A percentile compares a stretch with the other conserved stretches of the same genome.
Conservation (phyloP, 2,797 vertebrate genomes). For the Craterocephalus amniculus region DNA sequence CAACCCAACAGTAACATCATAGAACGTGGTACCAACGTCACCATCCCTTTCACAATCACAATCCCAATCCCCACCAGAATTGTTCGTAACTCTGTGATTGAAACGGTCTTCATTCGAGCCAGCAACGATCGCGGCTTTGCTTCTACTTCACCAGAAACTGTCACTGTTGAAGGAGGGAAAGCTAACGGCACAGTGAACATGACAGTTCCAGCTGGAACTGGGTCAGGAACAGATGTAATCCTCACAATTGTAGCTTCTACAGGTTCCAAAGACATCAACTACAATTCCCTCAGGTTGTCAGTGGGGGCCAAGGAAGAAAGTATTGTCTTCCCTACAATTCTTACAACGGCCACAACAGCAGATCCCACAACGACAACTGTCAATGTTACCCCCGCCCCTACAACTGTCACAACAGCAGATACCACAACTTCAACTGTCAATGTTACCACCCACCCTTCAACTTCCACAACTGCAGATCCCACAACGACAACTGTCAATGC, state of each 20-base stretch:
- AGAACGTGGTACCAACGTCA: slow-evolving; percentile 62
- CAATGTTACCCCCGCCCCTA: too few species aligned
- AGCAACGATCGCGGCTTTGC: slow-evolving; percentile 62
- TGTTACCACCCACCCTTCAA: too few species aligned
- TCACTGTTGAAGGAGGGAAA: slow-evolving; percentile 42
- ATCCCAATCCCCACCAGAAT: slow-evolving; percentile 18
- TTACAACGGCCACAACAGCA: too few species aligned
- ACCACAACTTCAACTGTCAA: too few species aligned
- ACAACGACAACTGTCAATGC: too few species aligned
- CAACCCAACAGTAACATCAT: slow-evolving; percentile 45
- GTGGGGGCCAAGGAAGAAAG: slow-evolving; percentile 14
- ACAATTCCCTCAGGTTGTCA: slow-evolving; percentile 63
- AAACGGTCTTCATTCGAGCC: slow-evolving; percentile 52
- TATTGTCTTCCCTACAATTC: too few species aligned
- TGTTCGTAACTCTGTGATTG: slow-evolving; percentile 22
- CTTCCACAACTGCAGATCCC: too few species aligned
- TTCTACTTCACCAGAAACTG: slow-evolving; percentile 16
- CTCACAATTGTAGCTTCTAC: slow-evolving; percentile 71
- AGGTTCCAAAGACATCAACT: slow-evolving; percentile 68
- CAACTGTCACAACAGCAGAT: too few species aligned
- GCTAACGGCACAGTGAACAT: slow-evolving; percentile 56
- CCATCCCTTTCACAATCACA: slow-evolving; percentile 66
- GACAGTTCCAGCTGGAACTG: slow-evolving; percentile 40
- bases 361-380: too few species aligned
- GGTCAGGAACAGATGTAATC: slow-evolving; percentile 73